Conservation (phyloP, 2,888 invertebrate genomes). For the Psylliodes chrysocephalus region DNA sequence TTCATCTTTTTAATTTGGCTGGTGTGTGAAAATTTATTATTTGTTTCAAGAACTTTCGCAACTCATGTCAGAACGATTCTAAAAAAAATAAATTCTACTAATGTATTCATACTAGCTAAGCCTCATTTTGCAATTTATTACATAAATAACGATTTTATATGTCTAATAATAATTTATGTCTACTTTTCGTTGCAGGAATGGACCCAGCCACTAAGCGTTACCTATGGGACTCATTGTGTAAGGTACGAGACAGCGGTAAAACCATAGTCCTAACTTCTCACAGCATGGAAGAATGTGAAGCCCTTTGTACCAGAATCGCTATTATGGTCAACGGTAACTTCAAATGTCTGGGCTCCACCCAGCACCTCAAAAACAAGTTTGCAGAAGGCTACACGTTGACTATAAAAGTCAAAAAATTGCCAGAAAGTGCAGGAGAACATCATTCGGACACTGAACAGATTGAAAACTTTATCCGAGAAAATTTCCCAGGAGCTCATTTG, state of each 20-base stretch:
- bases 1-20: no score
- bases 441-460: conserved; percentile 39
- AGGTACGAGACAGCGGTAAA: conserved; percentile 75
- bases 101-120: no score
- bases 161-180: no score
- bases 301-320: conserved; percentile 81
- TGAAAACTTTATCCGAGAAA: conserved; percentile 52
- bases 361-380: conserved; percentile 84
- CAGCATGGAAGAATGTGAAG: conserved; percentile 90
- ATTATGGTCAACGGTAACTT: conserved; percentile 89
- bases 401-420: conserved; percentile 61
- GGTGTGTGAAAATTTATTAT: no score
- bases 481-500: conserved; percentile 56
- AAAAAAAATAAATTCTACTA: no score
- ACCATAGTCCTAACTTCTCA: conserved; percentile 86
- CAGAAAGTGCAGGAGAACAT: conserved; percentile 8
- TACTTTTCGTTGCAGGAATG: conserved; percentile 71
- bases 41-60: no score
- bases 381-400: conserved; percentile 68
- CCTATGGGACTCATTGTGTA: conserved; percentile 80
- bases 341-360: conserved; percentile 82
- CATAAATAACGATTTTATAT: no score
- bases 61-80: no score
- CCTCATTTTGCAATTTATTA: no score
- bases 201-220: conserved; percentile 83